Evolutionary conservation across 2,888 invertebrate genomes (phyloP).

Genomic region (Cinara cedri): DNA sequence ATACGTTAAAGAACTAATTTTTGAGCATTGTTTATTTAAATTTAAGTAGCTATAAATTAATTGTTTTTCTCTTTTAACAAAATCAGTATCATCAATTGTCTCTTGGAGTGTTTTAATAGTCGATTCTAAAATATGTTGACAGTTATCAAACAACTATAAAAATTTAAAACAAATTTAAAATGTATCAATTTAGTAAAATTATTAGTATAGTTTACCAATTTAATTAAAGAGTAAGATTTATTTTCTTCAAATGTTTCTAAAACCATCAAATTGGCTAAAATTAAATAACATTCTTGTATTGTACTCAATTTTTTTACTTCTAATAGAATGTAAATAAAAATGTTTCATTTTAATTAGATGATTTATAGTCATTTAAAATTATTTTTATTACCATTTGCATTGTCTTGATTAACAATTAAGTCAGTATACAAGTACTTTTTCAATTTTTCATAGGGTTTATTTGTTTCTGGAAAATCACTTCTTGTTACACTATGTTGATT

Average conservation of each 20-base stretch:
- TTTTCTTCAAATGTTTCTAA: constrained; percentile 41
- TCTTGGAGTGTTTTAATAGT: constrained; percentile 12
- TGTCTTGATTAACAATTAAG: constrained; percentile 7
- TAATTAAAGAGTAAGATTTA: constrained; percentile 36
- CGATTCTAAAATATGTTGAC: constrained; percentile 27
- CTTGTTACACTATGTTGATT: background rate
- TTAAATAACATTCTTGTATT: constrained; percentile 51
- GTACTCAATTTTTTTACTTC: constrained; percentile 34
- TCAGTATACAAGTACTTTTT: constrained; percentile 48
- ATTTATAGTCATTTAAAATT: background rate
- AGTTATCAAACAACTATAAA: constrained; percentile 49
- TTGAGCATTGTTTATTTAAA: background rate
- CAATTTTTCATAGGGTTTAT: constrained; percentile 32
- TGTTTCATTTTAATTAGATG: background rate
- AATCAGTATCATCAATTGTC: constrained; percentile 20
- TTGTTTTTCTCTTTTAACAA: constrained; percentile 48
- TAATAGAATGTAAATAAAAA: constrained; percentile 12
- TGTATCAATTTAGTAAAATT: background rate
- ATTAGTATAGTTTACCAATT: constrained; percentile 18
- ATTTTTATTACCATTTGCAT: constrained; percentile 25
- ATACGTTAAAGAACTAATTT: constrained; percentile 22
- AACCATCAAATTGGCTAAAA: constrained; percentile 45
- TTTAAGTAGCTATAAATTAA: constrained; percentile 48
- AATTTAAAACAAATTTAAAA: background rate
- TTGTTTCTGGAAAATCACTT: constrained; percentile 16